Percentiles rank a stretch among this genome's conserved stretches.
Evolutionary conservation across 2,113 vertebrate species (phyloP).

Genomic region (Numenius arquata): DNA sequence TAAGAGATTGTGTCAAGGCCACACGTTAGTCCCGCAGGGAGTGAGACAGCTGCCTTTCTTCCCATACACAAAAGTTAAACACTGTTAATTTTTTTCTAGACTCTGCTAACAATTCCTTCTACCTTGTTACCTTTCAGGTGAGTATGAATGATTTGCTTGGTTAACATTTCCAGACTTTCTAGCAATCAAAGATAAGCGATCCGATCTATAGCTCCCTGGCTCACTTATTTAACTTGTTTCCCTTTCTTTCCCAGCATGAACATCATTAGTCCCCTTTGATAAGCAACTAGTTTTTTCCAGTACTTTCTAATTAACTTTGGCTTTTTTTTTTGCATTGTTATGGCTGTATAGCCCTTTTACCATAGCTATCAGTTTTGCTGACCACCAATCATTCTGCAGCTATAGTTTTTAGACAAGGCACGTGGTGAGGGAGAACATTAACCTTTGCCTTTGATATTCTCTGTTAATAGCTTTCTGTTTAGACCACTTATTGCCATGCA

Average conservation of each 20-base stretch:
- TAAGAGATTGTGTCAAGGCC: not conserved
- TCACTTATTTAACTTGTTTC: not conserved
- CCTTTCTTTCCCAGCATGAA: not conserved
- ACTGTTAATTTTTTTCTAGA: not conserved
- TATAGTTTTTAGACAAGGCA: not conserved
- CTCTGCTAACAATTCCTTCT: not conserved
- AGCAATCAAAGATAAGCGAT: not conserved
- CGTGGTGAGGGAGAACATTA: not conserved
- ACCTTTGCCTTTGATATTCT: not conserved
- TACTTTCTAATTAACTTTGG: not conserved
- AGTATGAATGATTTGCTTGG: not conserved
- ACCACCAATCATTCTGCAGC: not conserved
- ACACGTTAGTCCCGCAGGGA: rapidly evolving
- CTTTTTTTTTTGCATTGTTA: not conserved
- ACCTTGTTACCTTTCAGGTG: not conserved
- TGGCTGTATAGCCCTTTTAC: not conserved
- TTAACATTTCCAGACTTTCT: not conserved
- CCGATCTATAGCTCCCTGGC: not conserved
- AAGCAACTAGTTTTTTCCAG: not conserved
- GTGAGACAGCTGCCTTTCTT: not conserved
- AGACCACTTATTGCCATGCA: not conserved
- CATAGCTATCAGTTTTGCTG: not conserved
- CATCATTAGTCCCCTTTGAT: not conserved
- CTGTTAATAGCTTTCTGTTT: not conserved
- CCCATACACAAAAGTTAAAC: not conserved